Base-by-base conservation (phyloP, 37 sponge, comb jelly and placozoan genomes). In the Hexactinellida sp. region DNA sequence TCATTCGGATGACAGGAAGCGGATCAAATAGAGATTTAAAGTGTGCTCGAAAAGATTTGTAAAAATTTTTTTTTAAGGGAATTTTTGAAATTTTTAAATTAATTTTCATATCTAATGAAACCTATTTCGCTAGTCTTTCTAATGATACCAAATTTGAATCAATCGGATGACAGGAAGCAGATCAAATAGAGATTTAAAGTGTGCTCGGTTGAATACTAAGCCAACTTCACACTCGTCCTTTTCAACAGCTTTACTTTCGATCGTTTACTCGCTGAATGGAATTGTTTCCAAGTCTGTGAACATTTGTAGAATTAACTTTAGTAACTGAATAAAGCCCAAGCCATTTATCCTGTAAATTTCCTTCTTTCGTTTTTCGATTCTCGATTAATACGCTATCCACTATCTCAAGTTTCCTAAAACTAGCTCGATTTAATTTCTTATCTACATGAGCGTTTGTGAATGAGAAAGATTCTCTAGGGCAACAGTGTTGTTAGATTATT, bases 381-480 rank as follows among this genome's bases (percentile, higher is more conserved):
- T 63, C 76, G 76, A 63, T 63, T 23, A 63, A 25, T 21, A 63
- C 76, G 13, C 13, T 63, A 63, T 63, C 76, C 13, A 7, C 76
- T 21, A 21, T 63, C 76, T 63, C 76, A 10, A 63, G 5, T 63
- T 63, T 63, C 3, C 76, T 63, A 63, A n/a, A 63, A 28, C 19
- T 28, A 23, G 13, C 34, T n/a, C 19, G 30, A n/a, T 63, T 63
- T 63, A 63, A 23, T n/a, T 63, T 63, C 30, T 63, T 63, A 28
- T 63, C 76, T 63, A 21, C 76, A 63, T 63, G 76, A 63, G 76
- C 5, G 21, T 63, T 63, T 63, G 76, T 63, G 76, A 63, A 63
- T 63, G 76, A 32, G 76, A 25, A 28, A 63, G 76, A 28, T n/a
- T 5, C 13, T 63, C 76, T 63, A 5, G 19, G 13, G 76, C 76